Conservation (phyloP, 2,797 vertebrate species). For the Pseudochirops cupreus region DNA sequence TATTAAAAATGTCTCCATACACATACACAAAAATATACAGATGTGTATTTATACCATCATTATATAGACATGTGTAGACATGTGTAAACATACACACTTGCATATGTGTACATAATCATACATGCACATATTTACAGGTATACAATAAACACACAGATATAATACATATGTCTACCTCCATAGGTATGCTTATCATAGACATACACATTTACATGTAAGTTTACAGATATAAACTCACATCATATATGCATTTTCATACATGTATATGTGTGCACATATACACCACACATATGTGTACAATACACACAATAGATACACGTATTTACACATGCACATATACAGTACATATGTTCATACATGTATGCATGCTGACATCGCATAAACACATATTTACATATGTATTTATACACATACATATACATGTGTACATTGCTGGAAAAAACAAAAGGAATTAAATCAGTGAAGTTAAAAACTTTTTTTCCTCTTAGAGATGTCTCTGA, state of each 20-base stretch:
- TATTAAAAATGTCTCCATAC: background rate
- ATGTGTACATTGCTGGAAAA: slow-evolving; percentile 72
- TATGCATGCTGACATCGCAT: background rate
- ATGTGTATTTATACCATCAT: background rate
- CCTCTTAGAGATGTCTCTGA: slow-evolving; percentile 38
- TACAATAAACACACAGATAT: too few relatives aligned
- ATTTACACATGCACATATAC: too few relatives aligned
- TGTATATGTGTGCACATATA: too few relatives aligned
- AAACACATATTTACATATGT: background rate
- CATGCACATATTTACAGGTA: too few relatives aligned
- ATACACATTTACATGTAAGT: background rate
- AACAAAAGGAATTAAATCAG: slow-evolving; percentile 79
- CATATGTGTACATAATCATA: too few relatives aligned
- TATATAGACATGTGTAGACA: too few relatives aligned
- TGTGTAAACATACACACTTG: background rate
- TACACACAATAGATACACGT: too few relatives aligned
- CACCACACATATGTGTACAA: background rate
- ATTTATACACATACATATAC: background rate
- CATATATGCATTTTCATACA: background rate
- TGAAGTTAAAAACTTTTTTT: slow-evolving; percentile 63
- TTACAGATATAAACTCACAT: background rate
- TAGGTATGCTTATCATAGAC: background rate
- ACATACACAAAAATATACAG: background rate
- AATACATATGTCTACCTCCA: too few relatives aligned
- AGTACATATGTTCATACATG: background rate